A percentile compares a stretch with the other conserved stretches of the same genome.
These are phyloP conservation scores for Erpetoichthys calabaricus DNA, from an alignment of 2,797 vertebrate species.

Conservation along the genomic window DNA sequence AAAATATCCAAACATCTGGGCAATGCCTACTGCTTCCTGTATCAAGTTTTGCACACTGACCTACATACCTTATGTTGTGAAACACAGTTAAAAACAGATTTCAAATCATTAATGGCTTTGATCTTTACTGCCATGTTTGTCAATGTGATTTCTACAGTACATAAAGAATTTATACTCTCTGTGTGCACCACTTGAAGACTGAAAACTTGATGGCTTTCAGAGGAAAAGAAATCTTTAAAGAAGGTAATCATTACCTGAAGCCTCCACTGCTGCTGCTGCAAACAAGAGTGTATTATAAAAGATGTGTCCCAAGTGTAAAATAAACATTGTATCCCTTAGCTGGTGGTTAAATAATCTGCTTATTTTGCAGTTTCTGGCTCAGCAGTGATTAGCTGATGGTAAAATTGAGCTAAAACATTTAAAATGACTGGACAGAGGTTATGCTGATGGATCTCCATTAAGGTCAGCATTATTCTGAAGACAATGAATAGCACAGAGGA, in stretches of 20 bases:
- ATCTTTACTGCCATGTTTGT: too few relatives aligned
- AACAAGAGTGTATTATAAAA: too few relatives aligned
- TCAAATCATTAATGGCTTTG: too few relatives aligned
- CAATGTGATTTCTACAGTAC: too few relatives aligned
- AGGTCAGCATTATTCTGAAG: slow-evolving; percentile 20
- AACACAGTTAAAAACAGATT: too few relatives aligned
- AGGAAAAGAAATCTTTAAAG: background rate
- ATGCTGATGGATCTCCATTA: slow-evolving; percentile 28
- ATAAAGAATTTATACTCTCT: too few relatives aligned
- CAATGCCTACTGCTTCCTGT: too few relatives aligned
- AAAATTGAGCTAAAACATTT: slow-evolving; percentile 29
- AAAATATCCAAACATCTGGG: too few relatives aligned
- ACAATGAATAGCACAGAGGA: slow-evolving; percentile 12
- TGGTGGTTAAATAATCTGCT: slow-evolving; percentile 22
- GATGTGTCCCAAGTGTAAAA: background rate
- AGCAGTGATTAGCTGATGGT: slow-evolving; percentile 23
- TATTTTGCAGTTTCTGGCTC: slow-evolving; percentile 27
- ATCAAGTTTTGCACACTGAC: too few relatives aligned
- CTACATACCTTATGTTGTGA: too few relatives aligned
- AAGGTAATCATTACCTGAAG: too few relatives aligned
- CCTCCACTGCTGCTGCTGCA: too few relatives aligned
- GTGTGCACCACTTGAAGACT: background rate
- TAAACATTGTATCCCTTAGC: slow-evolving; percentile 19
- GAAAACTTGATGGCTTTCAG: slow-evolving; percentile 11
- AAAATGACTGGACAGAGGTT: slow-evolving; percentile 25